These are phyloP conservation scores for Leucopsar rothschildi DNA, from an alignment of 2,113 vertebrate genomes.

Conservation along the genomic window DNA sequence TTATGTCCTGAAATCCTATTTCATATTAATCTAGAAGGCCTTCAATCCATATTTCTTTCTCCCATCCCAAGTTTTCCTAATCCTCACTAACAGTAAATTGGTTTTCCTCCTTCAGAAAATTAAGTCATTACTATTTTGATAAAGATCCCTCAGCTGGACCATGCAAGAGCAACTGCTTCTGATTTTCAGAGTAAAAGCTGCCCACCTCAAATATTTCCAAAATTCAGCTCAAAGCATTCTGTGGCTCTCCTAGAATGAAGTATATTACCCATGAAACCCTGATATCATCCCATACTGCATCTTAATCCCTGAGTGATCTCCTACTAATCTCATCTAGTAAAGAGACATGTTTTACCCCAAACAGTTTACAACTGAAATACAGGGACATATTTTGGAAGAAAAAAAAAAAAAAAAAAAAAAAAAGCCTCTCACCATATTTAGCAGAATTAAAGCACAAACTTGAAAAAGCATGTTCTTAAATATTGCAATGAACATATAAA, in stretches of 20 bases:
- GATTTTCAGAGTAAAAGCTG: neutral
- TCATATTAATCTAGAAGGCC: neutral
- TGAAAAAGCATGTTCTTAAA: neutral
- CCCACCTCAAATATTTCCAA: neutral
- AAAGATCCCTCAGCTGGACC: neutral
- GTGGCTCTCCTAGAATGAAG: neutral
- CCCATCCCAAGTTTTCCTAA: neutral
- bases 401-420: neutral
- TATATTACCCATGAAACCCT: neutral
- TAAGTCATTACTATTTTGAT: neutral
- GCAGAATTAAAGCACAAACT: neutral
- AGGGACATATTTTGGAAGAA: neutral
- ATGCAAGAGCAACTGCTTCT: accelerated
- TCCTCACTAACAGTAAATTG: neutral
- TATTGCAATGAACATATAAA: neutral
- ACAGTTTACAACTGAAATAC: neutral
- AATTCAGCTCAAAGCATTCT: neutral
- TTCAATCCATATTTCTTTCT: neutral
- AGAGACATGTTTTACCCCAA: neutral
- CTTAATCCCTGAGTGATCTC: neutral
- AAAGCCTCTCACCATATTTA: neutral
- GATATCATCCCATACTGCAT: neutral
- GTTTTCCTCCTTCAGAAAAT: neutral
- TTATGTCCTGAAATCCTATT: neutral
- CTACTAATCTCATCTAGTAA: neutral